Conservation (phyloP, 2,113 vertebrate species). For the Himantopus leucocephalus region DNA sequence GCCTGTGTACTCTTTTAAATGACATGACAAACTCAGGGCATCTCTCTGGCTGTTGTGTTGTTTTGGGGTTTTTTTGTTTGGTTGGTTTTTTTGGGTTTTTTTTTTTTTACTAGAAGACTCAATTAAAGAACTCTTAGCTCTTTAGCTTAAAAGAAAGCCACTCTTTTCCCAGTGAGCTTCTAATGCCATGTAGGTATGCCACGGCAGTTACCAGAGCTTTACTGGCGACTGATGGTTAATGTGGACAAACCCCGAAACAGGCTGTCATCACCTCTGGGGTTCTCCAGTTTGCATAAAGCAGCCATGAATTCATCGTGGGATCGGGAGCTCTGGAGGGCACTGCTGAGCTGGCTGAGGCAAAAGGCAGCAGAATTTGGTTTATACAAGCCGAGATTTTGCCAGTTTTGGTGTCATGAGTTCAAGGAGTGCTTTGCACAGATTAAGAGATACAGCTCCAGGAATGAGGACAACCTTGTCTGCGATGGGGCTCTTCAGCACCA, state of each 20-base stretch:
- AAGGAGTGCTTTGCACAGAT: neutral
- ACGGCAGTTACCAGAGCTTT: neutral
- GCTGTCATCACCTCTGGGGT: neutral
- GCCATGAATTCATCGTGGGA: rapidly evolving
- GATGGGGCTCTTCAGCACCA: neutral
- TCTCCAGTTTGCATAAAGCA: neutral
- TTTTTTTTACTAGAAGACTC: neutral
- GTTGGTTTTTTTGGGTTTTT: neutral
- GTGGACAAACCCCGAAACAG: neutral
- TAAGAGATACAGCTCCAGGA: neutral
- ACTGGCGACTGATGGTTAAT: rapidly evolving
- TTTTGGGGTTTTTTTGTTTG: too few relatives aligned
- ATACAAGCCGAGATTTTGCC: neutral
- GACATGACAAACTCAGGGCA: neutral
- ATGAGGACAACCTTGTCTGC: neutral
- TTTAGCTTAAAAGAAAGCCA: neutral
- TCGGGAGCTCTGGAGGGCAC: neutral
- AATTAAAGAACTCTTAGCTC: neutral
- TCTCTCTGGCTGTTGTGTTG: neutral
- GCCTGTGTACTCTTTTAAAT: neutral
- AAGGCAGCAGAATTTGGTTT: neutral
- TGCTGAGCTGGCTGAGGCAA: neutral
- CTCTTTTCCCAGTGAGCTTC: neutral
- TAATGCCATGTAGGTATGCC: neutral
- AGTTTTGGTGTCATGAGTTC: neutral